These are phyloP conservation scores for Agonopterix arenella DNA, from an alignment of 2,888 invertebrate species.

Conservation along the genomic window DNA sequence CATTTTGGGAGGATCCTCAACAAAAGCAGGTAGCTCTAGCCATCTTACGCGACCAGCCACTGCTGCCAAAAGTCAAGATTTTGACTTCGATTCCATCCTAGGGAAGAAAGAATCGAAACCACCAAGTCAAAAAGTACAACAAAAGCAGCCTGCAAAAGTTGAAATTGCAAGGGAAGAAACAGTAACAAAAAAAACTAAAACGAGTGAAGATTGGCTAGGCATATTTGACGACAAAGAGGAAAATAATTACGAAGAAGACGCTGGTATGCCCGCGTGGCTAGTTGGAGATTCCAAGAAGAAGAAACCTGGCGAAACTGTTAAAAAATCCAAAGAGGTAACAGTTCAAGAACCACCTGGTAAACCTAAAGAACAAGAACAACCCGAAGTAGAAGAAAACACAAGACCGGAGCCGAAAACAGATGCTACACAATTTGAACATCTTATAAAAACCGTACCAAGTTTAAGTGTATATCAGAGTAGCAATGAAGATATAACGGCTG, in stretches of 20 bases:
- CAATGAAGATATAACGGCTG: slow-evolving; percentile 64
- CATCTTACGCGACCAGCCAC: slow-evolving; percentile 32
- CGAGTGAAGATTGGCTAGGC: slow-evolving; percentile 64
- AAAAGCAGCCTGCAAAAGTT: slow-evolving; percentile 22
- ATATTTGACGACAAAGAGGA: slow-evolving; percentile 56
- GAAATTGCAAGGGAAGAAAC: slow-evolving; percentile 33
- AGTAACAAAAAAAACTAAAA: slow-evolving; percentile 35
- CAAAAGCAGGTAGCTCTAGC: slow-evolving; percentile 29
- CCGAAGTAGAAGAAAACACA: slow-evolving; percentile 8
- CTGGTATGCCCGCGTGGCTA: slow-evolving; percentile 60
- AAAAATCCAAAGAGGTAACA: neutral
- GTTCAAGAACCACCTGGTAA: slow-evolving; percentile 4
- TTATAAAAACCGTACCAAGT: slow-evolving; percentile 13
- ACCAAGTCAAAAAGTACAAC: slow-evolving; percentile 27
- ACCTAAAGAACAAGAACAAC: slow-evolving; percentile 15
- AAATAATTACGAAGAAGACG: slow-evolving; percentile 33
- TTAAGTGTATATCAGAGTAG: slow-evolving; percentile 19
- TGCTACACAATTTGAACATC: slow-evolving; percentile 15
- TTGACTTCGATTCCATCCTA: slow-evolving; percentile 51
- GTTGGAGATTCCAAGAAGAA: slow-evolving; percentile 45
- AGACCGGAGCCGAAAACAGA: slow-evolving; percentile 5
- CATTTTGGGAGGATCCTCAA: slow-evolving; percentile 67
- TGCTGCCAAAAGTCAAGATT: slow-evolving; percentile 46
- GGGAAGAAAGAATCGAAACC: slow-evolving; percentile 42
- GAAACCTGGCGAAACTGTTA: slow-evolving; percentile 26